Percentiles rank a stretch among this genome's conserved stretches.
phyloP scores from a whole-genome alignment of 2,797 vertebrate genomes.

The Chelmon rostratus region DNA sequence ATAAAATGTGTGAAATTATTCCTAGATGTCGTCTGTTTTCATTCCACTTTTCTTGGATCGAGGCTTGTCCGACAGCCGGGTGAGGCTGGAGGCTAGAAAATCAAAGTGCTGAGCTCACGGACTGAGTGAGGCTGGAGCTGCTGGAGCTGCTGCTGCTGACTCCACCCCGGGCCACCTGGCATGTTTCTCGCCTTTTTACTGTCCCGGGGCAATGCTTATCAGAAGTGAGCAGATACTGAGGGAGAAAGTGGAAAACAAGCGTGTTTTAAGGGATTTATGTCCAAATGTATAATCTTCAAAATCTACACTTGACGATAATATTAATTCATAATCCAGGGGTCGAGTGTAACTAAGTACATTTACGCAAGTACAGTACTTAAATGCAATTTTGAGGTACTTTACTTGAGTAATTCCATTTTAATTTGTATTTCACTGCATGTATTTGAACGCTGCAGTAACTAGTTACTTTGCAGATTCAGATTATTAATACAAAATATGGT shows the following conservation, averaged over 20 bases:
- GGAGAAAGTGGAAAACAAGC: not conserved
- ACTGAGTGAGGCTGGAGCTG: conserved; percentile 29
- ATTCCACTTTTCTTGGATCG: conserved; percentile 1
- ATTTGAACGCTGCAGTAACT: not conserved
- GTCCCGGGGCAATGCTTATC: conserved; percentile 49
- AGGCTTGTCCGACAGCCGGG: not conserved
- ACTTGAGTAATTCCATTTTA: not conserved
- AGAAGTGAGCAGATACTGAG: not conserved
- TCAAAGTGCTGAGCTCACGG: conserved; percentile 1
- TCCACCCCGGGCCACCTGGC: conserved; percentile 68
- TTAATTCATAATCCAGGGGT: not conserved
- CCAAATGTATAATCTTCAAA: not conserved
- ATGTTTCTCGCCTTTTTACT: conserved; percentile 10
- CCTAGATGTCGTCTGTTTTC: conserved; percentile 17
- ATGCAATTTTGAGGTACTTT: not conserved
- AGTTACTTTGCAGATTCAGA: not conserved
- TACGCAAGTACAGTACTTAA: not conserved
- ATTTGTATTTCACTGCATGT: not conserved
- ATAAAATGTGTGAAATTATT: not conserved
- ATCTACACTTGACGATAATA: not conserved
- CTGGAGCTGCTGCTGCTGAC: conserved; percentile 41
- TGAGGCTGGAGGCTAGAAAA: conserved; percentile 8
- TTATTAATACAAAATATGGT: not conserved
- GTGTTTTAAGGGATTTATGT: not conserved
- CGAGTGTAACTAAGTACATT: not conserved